Evolutionary conservation across 2,888 invertebrate genomes (phyloP).

Genomic region (Agrotis exclamationis): DNA sequence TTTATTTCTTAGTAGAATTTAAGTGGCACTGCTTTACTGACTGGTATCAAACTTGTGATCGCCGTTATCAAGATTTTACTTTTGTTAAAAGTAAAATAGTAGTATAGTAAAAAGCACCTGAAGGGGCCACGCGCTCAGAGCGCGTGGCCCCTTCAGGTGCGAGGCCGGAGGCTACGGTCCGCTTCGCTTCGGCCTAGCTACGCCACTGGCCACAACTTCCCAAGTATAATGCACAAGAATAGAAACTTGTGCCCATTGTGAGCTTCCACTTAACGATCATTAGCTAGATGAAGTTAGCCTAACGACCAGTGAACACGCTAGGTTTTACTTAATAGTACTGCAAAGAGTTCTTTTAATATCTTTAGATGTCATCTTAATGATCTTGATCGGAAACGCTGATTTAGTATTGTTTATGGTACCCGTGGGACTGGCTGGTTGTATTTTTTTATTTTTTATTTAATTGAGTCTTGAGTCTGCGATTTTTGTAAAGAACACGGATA

Average conservation of each 20-base stretch:
- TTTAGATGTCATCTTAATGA: conserved; percentile 22
- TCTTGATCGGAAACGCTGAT: conserved; percentile 11
- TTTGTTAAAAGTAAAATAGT: too few species aligned
- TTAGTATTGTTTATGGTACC: conserved; percentile 25
- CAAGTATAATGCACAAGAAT: conserved; percentile 42
- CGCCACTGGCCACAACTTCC: conserved; percentile 13
- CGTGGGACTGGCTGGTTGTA: conserved; percentile 7
- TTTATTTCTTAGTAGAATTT: too few species aligned
- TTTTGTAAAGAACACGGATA: neutral
- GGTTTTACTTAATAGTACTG: conserved; percentile 41
- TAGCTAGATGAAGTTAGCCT: conserved; percentile 50
- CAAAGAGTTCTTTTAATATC: conserved; percentile 34
- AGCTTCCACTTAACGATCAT: conserved; percentile 55
- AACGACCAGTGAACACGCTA: conserved; percentile 54
- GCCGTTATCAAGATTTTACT: too few species aligned
- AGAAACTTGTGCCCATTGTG: conserved; percentile 55
- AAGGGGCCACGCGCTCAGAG: too few species aligned
- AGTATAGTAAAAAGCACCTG: too few species aligned
- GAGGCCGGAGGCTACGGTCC: too few species aligned
- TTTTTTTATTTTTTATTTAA: neutral
- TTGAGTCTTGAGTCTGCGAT: too few species aligned
- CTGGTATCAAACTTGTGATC: too few species aligned
- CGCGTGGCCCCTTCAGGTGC: too few species aligned
- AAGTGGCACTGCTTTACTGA: too few species aligned
- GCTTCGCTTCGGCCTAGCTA: too few species aligned